These are phyloP conservation scores for Papilio polyxenes DNA, from an alignment of 1,140 invertebrate species.

Conservation along the genomic window DNA sequence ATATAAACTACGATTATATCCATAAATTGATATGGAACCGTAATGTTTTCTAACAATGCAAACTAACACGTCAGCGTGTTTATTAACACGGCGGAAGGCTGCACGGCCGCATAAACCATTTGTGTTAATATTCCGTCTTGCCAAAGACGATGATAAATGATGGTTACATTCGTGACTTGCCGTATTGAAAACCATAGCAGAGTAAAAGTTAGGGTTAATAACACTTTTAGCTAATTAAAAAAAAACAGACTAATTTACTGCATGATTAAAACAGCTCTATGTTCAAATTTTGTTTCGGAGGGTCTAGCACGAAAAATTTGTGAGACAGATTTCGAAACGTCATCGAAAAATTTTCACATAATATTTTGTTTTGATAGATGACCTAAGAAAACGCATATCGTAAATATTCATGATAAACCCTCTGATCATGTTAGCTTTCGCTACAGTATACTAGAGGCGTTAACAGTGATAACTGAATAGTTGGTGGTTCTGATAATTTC, in stretches of 20 bases:
- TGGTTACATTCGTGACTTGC: not conserved
- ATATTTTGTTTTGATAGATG: too few species aligned
- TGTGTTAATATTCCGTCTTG: conserved; percentile 4
- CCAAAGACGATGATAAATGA: conserved; percentile 10
- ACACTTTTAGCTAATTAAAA: not conserved
- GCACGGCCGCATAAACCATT: conserved; percentile 2
- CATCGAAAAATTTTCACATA: too few species aligned
- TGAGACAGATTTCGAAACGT: too few species aligned
- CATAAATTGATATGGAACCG: not conserved
- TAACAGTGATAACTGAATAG: too few species aligned
- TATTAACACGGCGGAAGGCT: conserved; percentile 3
- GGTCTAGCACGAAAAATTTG: too few species aligned
- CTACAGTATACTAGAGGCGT: too few species aligned
- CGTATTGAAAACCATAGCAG: not conserved
- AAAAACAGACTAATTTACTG: not conserved
- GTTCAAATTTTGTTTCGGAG: too few species aligned
- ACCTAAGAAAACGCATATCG: too few species aligned
- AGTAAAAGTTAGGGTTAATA: not conserved
- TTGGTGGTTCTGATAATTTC: too few species aligned
- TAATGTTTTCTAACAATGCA: conserved; percentile 7
- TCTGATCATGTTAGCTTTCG: too few species aligned
- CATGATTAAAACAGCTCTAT: too few species aligned
- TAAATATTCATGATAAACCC: too few species aligned
- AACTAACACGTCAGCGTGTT: conserved; percentile 16
- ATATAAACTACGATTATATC: not conserved